These are phyloP conservation scores for Benthosema pterotum DNA, from an alignment of 2,797 vertebrate species.

Conservation along the genomic window DNA sequence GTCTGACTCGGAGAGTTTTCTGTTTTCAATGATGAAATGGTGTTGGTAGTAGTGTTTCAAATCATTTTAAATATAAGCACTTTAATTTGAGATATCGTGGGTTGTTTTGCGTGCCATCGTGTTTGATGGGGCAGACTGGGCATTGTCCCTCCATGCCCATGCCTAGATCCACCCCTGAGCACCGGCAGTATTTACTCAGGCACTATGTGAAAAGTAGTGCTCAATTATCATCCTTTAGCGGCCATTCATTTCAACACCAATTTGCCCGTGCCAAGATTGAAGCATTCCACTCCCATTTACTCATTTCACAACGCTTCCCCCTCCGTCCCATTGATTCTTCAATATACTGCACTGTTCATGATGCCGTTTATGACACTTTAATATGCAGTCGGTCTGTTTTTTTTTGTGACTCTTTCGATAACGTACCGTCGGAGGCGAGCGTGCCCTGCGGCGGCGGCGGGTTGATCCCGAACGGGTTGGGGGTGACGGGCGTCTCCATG, in stretches of 20 bases:
- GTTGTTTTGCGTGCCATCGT: too few species aligned
- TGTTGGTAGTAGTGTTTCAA: too few species aligned
- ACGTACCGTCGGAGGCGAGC: constrained; percentile 89
- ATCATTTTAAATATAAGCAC: too few species aligned
- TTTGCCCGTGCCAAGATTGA: neutral
- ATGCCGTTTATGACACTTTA: neutral
- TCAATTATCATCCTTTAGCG: constrained; percentile 18
- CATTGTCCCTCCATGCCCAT: too few species aligned
- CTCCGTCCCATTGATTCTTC: constrained; percentile 10
- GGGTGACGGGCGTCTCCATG: constrained; percentile 84
- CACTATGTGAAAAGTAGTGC: constrained; percentile 31
- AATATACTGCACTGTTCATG: neutral
- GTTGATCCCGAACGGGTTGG: constrained; percentile 87
- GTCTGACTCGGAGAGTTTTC: too few species aligned
- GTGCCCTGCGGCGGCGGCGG: constrained; percentile 86
- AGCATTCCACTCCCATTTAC: neutral
- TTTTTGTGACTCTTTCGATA: constrained; percentile 1
- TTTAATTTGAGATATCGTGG: too few species aligned
- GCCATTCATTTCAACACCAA: neutral
- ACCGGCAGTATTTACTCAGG: constrained; percentile 30
- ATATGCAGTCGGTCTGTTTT: neutral
- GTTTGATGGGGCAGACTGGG: too few species aligned
- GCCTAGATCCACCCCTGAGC: too few species aligned
- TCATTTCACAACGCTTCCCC: neutral
- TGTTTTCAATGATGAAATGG: too few species aligned